A percentile compares a stretch with the other conserved stretches of the same genome.
Conservation (phyloP, 2,797 vertebrate species). For the Acanthiza pusilla region DNA sequence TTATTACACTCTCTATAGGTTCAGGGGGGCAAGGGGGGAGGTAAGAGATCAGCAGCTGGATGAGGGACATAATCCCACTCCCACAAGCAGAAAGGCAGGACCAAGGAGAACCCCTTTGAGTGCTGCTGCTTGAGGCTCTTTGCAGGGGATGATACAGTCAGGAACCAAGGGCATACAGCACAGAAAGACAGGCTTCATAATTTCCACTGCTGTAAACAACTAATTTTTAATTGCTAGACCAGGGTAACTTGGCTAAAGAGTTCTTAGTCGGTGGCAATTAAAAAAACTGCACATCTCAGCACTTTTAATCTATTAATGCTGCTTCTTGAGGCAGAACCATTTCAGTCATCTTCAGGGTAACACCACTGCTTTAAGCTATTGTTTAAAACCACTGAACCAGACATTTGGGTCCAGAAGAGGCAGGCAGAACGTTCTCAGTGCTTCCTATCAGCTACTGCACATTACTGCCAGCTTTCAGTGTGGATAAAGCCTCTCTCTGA, state of each 20-base stretch:
- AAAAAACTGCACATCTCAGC: background rate
- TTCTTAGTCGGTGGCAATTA: background rate
- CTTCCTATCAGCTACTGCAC: background rate
- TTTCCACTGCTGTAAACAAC: background rate
- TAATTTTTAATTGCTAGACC: background rate
- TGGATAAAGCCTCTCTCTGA: background rate
- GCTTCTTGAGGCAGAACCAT: background rate
- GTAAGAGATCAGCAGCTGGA: background rate
- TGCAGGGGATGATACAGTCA: too few relatives aligned
- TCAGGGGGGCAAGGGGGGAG: background rate
- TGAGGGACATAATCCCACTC: background rate
- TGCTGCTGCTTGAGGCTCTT: background rate
- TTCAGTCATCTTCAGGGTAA: background rate
- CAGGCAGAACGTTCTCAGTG: background rate
- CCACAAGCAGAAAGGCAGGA: background rate
- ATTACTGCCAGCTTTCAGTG: background rate
- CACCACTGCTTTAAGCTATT: background rate
- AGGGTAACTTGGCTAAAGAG: background rate
- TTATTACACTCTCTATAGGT: background rate
- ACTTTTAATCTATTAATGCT: background rate
- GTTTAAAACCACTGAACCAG: background rate
- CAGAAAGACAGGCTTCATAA: background rate
- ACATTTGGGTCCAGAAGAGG: background rate
- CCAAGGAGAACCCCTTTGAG: background rate
- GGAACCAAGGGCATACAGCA: background rate